Evolutionary conservation across 2,888 invertebrate species (phyloP).

Genomic region (Megamerina dolium): DNA sequence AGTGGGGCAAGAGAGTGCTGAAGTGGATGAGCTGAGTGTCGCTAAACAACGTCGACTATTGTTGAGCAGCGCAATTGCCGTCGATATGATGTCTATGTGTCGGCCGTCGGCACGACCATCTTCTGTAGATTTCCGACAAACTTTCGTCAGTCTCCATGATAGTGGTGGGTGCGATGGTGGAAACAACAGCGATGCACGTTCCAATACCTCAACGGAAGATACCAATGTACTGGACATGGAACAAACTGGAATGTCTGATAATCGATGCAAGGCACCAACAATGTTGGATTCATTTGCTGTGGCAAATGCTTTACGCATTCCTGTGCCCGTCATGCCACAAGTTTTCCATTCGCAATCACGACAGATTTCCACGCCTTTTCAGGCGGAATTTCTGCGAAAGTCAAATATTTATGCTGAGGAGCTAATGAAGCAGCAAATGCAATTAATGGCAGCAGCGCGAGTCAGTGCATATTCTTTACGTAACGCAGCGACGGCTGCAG

Average conservation of each 20-base stretch:
- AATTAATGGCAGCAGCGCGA: constrained; percentile 48
- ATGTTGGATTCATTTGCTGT: constrained; percentile 27
- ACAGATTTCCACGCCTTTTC: constrained; percentile 33
- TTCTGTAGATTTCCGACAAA: no score
- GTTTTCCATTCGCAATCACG: constrained; percentile 11
- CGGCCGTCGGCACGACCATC: constrained; percentile 32
- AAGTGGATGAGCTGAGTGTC: background rate
- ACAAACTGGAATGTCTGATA: constrained; percentile 1
- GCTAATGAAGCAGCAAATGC: constrained; percentile 50
- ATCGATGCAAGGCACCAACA: background rate
- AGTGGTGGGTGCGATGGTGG: constrained; percentile 27
- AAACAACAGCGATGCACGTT: constrained; percentile 23
- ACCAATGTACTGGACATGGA: constrained; percentile 6
- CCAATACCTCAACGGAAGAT: constrained; percentile 22
- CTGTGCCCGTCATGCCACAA: constrained; percentile 22
- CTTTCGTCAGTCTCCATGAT: no score
- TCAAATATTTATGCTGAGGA: constrained; percentile 49
- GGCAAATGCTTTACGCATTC: constrained; percentile 29
- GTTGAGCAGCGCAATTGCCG: constrained; percentile 14
- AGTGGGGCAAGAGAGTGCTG: constrained; percentile 64
- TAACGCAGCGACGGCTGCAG: constrained; percentile 7
- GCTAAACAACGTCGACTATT: constrained; percentile 24
- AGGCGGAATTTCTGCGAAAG: constrained; percentile 48
- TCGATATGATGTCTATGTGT: constrained; percentile 28
- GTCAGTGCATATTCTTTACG: constrained; percentile 41